Conservation (phyloP, 2,888 invertebrate species). For the Plusia festucae region DNA sequence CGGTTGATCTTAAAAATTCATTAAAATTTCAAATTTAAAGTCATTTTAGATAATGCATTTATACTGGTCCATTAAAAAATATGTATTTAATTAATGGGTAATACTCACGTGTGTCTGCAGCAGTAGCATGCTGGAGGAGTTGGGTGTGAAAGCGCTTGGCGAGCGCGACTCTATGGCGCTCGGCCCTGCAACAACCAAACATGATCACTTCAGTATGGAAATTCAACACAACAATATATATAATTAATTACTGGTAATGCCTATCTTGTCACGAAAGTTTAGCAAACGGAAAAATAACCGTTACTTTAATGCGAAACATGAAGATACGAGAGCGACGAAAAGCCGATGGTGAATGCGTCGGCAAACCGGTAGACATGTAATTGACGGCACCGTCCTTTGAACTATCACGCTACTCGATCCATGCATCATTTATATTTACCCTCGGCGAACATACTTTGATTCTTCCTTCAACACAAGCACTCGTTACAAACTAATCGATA, state of each 20-base stretch:
- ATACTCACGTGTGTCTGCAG: slow-evolving; percentile 96
- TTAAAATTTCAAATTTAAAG: neutral
- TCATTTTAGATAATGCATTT: neutral
- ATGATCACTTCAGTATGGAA: slow-evolving; percentile 55
- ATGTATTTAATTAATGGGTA: neutral
- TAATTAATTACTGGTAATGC: slow-evolving; percentile 1
- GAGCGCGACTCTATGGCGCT: slow-evolving; percentile 89
- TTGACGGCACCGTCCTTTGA: slow-evolving; percentile 83
- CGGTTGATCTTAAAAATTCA: neutral
- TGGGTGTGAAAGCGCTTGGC: slow-evolving; percentile 89
- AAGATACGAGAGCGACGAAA: slow-evolving; percentile 63
- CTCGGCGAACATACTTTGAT: slow-evolving; percentile 88
- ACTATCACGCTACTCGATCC: slow-evolving; percentile 90
- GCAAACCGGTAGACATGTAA: slow-evolving; percentile 70
- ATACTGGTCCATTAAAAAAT: neutral
- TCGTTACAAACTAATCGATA: slow-evolving; percentile 84
- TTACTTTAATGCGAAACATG: slow-evolving; percentile 32
- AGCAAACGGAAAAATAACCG: slow-evolving; percentile 26
- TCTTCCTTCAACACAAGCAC: slow-evolving; percentile 83
- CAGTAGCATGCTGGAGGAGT: slow-evolving; percentile 96
- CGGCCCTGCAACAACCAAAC: slow-evolving; percentile 86
- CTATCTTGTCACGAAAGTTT: slow-evolving; percentile 13
- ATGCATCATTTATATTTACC: slow-evolving; percentile 90
- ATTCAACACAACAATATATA: slow-evolving; percentile 14
- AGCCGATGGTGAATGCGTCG: slow-evolving; percentile 72